These are phyloP conservation scores for Ancistrus triradiatus DNA, from an alignment of 2,113 vertebrate genomes.

Conservation along the genomic window DNA sequence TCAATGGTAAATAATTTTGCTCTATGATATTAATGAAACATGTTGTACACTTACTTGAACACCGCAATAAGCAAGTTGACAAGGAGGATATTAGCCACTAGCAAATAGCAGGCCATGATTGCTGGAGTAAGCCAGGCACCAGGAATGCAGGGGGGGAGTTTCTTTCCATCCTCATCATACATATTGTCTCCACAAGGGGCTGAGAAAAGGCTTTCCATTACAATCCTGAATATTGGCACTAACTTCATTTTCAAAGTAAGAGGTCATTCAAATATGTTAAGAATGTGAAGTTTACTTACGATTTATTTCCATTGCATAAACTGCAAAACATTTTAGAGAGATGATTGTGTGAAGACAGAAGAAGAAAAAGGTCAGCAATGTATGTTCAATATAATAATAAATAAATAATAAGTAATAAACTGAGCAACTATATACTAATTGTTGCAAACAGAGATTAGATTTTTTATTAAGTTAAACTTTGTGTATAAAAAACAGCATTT, in stretches of 20 bases:
- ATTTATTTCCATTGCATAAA: conserved; percentile 99
- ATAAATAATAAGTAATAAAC: no score
- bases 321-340: conserved; percentile 67
- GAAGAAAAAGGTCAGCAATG: conserved; percentile 21
- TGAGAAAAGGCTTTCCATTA: conserved; percentile 53
- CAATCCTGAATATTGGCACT: neutral
- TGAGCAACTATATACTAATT: no score
- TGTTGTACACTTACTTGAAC: conserved; percentile 80
- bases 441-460: no score
- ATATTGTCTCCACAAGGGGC: conserved; percentile 95
- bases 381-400: neutral
- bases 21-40: neutral
- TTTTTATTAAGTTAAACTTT: no score
- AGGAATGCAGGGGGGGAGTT: conserved; percentile 92
- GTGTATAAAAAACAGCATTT: no score
- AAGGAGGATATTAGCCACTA: conserved; percentile 95
- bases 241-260: neutral
- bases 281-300: conserved; percentile 77
- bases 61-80: conserved; percentile 97
- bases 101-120: conserved; percentile 96
- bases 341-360: conserved; percentile 43
- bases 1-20: no score
- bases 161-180: conserved; percentile 94
- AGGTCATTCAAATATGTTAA: conserved; percentile 12
- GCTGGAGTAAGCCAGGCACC: conserved; percentile 97